Evolutionary conservation across 2,113 vertebrate species (phyloP), one percentile per base, ranked within the genome.

Genomic region (Oreochromis tanganicae): DNA sequence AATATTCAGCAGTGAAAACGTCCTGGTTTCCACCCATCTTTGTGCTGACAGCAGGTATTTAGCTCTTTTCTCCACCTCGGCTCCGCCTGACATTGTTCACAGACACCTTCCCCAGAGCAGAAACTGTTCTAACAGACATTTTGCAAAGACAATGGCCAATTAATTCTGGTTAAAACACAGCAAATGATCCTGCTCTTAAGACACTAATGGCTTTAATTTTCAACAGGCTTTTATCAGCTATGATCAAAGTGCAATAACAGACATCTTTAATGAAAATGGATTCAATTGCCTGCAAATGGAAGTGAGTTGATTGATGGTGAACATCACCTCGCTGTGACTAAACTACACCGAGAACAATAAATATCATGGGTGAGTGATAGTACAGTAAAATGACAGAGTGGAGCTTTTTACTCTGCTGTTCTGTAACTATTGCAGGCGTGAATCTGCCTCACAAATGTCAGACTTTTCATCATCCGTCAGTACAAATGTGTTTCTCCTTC

Each of bases 1-100:
- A 91, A 95, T 93, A 95, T 95, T 95, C 90, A 93, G 89, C 5
- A 87, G 84, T 36, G 59, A 80, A 83, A 85, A 91, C 48, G 56
- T 82, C 87, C 85, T 59, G 84, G 24, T 38, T 82, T 82, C 2
- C 91, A 91, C 91, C 89, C 81, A 61, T 82, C 89, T 91, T 84
- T 88, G 81, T 29, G 73, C 87, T 55, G 63, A 89, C 90, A 86
- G 85, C 24, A 85, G 71, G 71, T 80, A 59, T 24, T 88, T 57
- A 82, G 56, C 82, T 88, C 56, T 83, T 80, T 56, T 66, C 84
- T 61, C 38, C 29, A 83, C 83, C 81, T 59, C n/a, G 17, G 57
- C 87, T 82, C 36, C 17, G 21, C 68, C 68, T 88, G 89, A 88
- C 91, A 87, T 84, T 43, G 80, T 87, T 86, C 91, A 57, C 91